phyloP scores from a whole-genome alignment of 1,140 invertebrate genomes.

The Patella vulgata region DNA sequence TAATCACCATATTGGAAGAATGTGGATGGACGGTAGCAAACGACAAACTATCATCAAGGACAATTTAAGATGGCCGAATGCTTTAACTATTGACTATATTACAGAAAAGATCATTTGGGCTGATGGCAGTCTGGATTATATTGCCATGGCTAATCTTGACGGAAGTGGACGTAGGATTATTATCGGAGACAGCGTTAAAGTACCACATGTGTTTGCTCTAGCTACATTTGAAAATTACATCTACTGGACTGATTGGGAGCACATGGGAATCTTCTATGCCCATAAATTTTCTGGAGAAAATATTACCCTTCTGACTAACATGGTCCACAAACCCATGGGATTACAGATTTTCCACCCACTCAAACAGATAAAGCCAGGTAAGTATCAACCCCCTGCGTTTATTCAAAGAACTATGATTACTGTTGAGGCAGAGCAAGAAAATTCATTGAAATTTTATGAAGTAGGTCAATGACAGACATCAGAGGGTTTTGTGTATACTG shows the following conservation, averaged over 20 bases:
- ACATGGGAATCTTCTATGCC: slow-evolving; percentile 86
- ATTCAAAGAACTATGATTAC: too few species aligned
- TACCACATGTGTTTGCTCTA: slow-evolving; percentile 92
- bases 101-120: slow-evolving; percentile 98
- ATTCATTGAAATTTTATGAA: too few species aligned
- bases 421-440: too few species aligned
- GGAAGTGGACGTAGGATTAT: slow-evolving; percentile 70
- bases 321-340: slow-evolving; percentile 87
- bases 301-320: slow-evolving; percentile 89
- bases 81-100: slow-evolving; percentile 93
- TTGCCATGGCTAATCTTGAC: slow-evolving; percentile 76
- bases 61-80: slow-evolving; percentile 93
- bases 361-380: slow-evolving; percentile 74
- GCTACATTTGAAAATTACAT: slow-evolving; percentile 91
- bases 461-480: too few species aligned
- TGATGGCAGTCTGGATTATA: slow-evolving; percentile 92
- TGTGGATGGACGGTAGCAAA: slow-evolving; percentile 94
- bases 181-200: slow-evolving; percentile 59
- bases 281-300: slow-evolving; percentile 96
- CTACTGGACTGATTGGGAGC: slow-evolving; percentile 97
- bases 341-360: slow-evolving; percentile 75
- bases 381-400: too few species aligned
- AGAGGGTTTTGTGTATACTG: too few species aligned
- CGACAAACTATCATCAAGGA: slow-evolving; percentile 89
- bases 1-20: slow-evolving; percentile 93